Base-by-base conservation (phyloP, 2,113 vertebrate species). In the Pollimyrus isidori region DNA sequence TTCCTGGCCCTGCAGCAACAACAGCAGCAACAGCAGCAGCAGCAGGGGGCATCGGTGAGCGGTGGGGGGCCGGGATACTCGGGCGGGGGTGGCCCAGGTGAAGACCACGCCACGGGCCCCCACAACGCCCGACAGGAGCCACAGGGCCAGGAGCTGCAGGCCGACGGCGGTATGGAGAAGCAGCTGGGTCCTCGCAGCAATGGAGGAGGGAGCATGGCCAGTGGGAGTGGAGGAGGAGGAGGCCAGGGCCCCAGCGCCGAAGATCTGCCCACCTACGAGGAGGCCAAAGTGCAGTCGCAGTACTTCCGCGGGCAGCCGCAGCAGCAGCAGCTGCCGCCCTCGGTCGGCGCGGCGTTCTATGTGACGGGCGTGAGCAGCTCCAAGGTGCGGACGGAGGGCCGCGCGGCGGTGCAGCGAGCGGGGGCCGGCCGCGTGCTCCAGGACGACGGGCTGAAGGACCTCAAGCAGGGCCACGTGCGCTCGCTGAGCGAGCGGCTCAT, bases 211-310 rank as follows among this genome's bases (percentile, higher is more conserved):
- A 91, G 96, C 96, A 94, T 95, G 95, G 39, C 95, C 93, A 86
- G 94, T 94, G 0, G 93, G 95, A 39, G 73, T 9, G 93, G 91
- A 94, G 96, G 97, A 93, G 92, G 96, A 93, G 0, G 92, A 93
- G 89, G 92, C 19, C 94, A 93, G 80, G 96, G 97, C 84, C 97
- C 93, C 26, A 97, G 96, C 94, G 95, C 96, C 0, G 98, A 99
- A 92, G 98, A 99, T 91, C 96, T 99, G 45, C 98, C 98, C 0
- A 97, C 97, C 5, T 99, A 99, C 0, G 98, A 99, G 93, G 98
- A 99, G 93, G 98, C 98, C 92, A 99, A 99, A 94, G 98, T 99
- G 11, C 98, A 99, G 95, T 99, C 98, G 0, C 98, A 99, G 91
- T 99, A 99, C 90, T 99, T 98, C 92, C 95, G 98, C 2, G 98